phyloP scores from a whole-genome alignment of 2,797 vertebrate species.

The Chelon auratus region DNA sequence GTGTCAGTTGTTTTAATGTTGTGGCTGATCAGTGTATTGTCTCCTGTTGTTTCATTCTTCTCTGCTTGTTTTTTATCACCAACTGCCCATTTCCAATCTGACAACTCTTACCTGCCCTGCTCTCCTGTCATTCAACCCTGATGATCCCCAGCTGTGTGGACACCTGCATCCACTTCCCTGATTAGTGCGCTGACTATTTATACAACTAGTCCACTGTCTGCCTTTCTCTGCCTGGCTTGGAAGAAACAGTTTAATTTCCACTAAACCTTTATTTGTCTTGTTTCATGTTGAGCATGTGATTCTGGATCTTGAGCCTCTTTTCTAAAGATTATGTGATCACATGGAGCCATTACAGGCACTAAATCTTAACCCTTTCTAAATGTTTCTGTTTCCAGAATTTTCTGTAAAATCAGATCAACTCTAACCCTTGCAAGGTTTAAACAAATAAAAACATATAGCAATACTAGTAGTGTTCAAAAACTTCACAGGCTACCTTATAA shows the following conservation, averaged over 20 bases:
- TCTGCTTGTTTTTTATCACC: no score
- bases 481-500: not conserved
- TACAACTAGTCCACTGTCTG: not conserved
- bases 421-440: no score
- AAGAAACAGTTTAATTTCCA: not conserved
- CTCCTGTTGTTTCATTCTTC: no score
- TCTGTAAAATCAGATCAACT: no score
- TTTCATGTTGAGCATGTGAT: not conserved
- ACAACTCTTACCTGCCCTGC: not conserved
- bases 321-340: not conserved
- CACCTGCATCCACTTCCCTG: not conserved
- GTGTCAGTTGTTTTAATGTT: no score
- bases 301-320: not conserved
- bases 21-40: no score
- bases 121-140: not conserved
- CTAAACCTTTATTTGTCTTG: not conserved
- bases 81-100: not conserved
- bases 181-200: not conserved
- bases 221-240: not conserved
- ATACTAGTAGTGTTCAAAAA: not conserved
- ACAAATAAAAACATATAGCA: no score
- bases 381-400: not conserved
- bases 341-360: not conserved
- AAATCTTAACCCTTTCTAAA: not conserved
- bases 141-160: not conserved